Conservation (phyloP, 2,888 invertebrate genomes). For the Tridacna gigas region DNA sequence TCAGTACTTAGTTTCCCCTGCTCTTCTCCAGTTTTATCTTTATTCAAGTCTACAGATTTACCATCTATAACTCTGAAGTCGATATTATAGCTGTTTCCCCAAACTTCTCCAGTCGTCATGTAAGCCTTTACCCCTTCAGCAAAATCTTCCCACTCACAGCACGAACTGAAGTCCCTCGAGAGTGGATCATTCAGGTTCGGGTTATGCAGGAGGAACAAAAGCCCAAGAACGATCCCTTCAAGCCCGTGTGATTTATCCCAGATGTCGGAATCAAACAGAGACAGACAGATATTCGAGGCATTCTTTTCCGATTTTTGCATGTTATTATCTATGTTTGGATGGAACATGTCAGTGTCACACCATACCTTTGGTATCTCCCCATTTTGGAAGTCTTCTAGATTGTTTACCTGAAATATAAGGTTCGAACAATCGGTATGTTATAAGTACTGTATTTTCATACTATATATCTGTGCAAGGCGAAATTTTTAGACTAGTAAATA, state of each 20-base stretch:
- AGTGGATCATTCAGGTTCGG: constrained; percentile 40
- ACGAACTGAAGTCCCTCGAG: constrained; percentile 16
- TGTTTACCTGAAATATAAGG: constrained; percentile 21
- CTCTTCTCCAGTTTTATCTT: neutral
- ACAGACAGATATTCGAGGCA: constrained; percentile 41
- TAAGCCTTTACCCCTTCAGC: constrained; percentile 30
- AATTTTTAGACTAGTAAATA: too few species aligned
- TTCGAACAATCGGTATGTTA: too few species aligned
- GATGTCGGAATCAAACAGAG: constrained; percentile 28
- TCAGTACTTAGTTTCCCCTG: too few species aligned
- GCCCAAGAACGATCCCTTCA: constrained; percentile 38
- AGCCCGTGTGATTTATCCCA: constrained; percentile 35
- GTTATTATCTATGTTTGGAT: constrained; percentile 50
- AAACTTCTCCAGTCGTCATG: constrained; percentile 40
- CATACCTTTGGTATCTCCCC: constrained; percentile 23
- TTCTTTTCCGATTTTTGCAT: neutral
- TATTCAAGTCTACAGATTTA: neutral
- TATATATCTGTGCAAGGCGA: too few species aligned
- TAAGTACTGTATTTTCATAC: too few species aligned
- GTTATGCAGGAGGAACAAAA: constrained; percentile 39
- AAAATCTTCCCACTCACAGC: constrained; percentile 20
- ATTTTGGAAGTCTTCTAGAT: constrained; percentile 15
- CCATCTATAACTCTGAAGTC: constrained; percentile 37
- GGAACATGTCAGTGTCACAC: constrained; percentile 49
- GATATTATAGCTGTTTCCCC: constrained; percentile 13